These are phyloP conservation scores for Cryptosula pallasiana DNA, from an alignment of 2,888 invertebrate genomes.

Conservation along the genomic window DNA sequence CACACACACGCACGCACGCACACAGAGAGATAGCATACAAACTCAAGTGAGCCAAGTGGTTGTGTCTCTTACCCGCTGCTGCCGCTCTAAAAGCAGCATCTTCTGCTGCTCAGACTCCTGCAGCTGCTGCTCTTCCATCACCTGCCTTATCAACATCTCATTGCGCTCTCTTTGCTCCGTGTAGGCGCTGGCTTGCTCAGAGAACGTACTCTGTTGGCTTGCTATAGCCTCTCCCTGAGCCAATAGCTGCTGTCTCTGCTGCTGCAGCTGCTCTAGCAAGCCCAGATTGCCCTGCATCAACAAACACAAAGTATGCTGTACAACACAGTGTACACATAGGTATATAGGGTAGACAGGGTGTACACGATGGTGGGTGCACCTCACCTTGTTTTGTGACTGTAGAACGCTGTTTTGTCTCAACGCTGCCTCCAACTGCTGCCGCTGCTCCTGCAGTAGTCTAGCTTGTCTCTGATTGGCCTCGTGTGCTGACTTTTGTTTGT, in stretches of 20 bases:
- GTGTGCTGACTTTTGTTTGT: slow-evolving; percentile 8
- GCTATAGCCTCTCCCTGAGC: not conserved
- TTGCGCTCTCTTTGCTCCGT: not conserved
- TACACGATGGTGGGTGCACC: no score
- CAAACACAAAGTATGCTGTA: no score
- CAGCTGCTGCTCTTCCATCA: slow-evolving; percentile 25
- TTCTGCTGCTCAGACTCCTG: slow-evolving; percentile 26
- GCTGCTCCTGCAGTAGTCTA: not conserved
- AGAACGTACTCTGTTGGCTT: not conserved
- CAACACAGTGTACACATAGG: no score
- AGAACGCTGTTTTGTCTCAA: slow-evolving; percentile 11
- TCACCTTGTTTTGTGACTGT: slow-evolving; percentile 6
- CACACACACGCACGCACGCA: no score
- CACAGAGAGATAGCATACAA: no score
- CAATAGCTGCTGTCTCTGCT: slow-evolving; percentile 15
- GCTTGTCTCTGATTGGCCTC: slow-evolving; percentile 6
- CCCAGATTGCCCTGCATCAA: not conserved
- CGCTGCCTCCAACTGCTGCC: slow-evolving; percentile 14
- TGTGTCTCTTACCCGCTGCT: slow-evolving; percentile 6
- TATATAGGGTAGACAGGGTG: no score
- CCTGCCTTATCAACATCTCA: not conserved
- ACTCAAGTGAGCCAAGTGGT: no score
- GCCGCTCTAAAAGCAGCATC: slow-evolving; percentile 7
- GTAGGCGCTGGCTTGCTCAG: not conserved
- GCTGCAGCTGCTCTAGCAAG: not conserved